Evolutionary conservation across 2,113 vertebrate species (phyloP).

Genomic region (Dasyurus viverrinus): DNA sequence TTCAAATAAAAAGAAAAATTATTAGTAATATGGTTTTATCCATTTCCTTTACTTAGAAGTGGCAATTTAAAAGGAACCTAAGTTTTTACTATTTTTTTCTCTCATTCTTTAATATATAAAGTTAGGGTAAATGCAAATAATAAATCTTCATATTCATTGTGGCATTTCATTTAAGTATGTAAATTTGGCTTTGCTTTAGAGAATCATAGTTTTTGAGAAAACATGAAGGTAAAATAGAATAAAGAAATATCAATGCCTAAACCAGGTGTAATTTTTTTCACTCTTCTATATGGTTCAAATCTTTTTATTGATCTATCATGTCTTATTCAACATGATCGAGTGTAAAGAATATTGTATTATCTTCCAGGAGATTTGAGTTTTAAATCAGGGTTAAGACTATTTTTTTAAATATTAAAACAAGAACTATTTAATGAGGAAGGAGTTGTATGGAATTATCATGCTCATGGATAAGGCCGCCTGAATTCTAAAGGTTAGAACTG

Average conservation of each 20-base stretch:
- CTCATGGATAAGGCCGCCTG: background rate
- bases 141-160: conserved; percentile 62
- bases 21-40: conserved; percentile 51
- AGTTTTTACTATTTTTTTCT: conserved; percentile 40
- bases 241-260: conserved; percentile 48
- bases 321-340: background rate
- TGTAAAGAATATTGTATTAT: background rate
- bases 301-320: conserved; percentile 48
- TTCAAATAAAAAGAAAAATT: conserved; percentile 70
- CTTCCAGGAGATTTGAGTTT: background rate
- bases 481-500: background rate
- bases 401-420: background rate
- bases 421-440: background rate
- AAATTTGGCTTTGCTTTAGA: conserved; percentile 67
- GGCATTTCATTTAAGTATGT: conserved; percentile 46
- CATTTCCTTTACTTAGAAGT: conserved; percentile 59
- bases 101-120: conserved; percentile 48
- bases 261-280: conserved; percentile 20
- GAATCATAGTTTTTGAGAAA: conserved; percentile 37
- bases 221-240: conserved; percentile 36
- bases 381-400: background rate
- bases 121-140: conserved; percentile 54
- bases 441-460: background rate
- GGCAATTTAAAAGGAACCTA: conserved; percentile 54
- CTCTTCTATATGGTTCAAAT: background rate